Evolutionary conservation across 2,113 vertebrate species (phyloP).

Genomic region (Aplodontia rufa): DNA sequence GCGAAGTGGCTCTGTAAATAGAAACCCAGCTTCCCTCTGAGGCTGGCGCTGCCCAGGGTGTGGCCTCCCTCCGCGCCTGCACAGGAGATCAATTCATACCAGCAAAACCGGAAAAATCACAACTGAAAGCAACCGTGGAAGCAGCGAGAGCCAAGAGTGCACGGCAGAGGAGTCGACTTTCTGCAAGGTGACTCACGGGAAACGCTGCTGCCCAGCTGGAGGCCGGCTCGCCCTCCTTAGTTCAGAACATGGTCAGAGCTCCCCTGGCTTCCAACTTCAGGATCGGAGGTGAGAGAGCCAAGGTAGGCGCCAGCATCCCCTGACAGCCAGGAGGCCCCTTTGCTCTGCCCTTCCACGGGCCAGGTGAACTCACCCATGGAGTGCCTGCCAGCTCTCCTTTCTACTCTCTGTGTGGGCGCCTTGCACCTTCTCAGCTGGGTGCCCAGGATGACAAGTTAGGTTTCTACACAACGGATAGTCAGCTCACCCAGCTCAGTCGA

Average conservation of each 20-base stretch:
- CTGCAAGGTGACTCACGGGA: slow-evolving; percentile 66
- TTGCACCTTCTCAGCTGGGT: background rate
- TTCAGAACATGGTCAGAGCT: slow-evolving; percentile 43
- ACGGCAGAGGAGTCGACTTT: slow-evolving; percentile 26
- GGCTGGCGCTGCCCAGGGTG: background rate
- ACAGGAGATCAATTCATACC: slow-evolving; percentile 73
- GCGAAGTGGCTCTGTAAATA: background rate
- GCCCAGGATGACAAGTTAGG: background rate
- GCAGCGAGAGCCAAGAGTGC: background rate
- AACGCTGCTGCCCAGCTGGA: background rate
- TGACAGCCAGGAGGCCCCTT: background rate
- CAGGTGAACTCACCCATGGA: background rate
- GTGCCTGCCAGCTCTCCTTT: background rate
- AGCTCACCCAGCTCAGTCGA: slow-evolving; percentile 96
- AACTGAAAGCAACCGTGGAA: slow-evolving; percentile 39
- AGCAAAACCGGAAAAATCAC: slow-evolving; percentile 71
- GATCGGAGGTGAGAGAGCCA: background rate
- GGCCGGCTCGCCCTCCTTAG: background rate
- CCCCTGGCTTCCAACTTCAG: background rate
- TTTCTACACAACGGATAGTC: background rate
- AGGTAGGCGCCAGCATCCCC: background rate
- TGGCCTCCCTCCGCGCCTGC: background rate
- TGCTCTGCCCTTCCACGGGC: fast-evolving
- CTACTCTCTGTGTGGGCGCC: background rate
- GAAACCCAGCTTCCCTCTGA: background rate